phyloP scores from a whole-genome alignment of 2,113 vertebrate species.

The Cervus canadensis region DNA sequence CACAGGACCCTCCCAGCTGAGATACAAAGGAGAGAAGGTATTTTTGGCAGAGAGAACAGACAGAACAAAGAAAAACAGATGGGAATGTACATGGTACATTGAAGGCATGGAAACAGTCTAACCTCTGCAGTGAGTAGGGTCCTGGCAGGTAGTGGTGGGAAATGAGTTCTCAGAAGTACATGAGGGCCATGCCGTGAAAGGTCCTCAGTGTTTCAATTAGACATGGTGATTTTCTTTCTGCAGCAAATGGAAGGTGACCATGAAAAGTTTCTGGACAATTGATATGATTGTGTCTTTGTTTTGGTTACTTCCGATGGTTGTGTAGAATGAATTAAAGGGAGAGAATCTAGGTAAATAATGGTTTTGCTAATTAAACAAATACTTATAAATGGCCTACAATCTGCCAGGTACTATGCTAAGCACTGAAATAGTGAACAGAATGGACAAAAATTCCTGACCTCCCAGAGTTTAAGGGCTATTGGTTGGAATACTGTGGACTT shows the following conservation, averaged over 20 bases:
- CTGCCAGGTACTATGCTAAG: neutral
- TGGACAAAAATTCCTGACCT: neutral
- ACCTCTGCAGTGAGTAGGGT: neutral
- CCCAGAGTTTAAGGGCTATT: neutral
- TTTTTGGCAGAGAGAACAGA: neutral
- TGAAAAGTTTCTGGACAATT: neutral
- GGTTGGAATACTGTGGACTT: neutral
- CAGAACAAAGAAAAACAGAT: neutral
- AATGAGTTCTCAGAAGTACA: neutral
- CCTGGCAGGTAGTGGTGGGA: neutral
- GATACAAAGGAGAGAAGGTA: neutral
- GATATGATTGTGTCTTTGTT: neutral
- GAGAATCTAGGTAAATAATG: neutral
- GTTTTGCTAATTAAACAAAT: neutral
- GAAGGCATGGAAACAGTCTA: neutral
- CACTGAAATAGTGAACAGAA: neutral
- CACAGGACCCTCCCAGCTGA: neutral
- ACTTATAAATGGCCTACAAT: neutral
- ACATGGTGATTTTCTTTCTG: neutral
- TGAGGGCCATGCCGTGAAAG: neutral
- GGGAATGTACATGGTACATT: rapidly evolving
- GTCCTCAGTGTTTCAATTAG: neutral
- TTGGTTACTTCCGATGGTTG: neutral
- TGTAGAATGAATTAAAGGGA: neutral
- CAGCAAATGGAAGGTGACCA: neutral